Conservation (phyloP, 1,140 invertebrate genomes). For the Anagrus nilaparvatae region DNA sequence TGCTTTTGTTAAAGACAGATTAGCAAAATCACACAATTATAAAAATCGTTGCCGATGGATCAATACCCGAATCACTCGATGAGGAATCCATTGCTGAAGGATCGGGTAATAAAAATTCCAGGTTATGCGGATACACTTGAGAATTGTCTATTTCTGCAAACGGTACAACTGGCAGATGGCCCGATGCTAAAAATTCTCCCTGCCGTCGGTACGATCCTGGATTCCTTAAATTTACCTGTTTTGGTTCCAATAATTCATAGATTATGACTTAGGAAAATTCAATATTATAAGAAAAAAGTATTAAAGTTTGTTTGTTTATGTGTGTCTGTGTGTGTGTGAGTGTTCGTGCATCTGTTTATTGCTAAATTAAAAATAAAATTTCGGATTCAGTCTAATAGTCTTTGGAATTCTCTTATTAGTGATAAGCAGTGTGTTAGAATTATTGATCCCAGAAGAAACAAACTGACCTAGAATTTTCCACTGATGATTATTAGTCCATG, state of each 20-base stretch:
- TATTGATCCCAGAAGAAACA: constrained; percentile 13
- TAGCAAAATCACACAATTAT: constrained; percentile 22
- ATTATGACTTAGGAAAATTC: not conserved
- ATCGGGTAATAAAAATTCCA: constrained; percentile 30
- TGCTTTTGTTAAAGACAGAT: no score
- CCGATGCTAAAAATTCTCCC: no score
- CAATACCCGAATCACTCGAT: constrained; percentile 23
- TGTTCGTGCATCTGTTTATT: no score
- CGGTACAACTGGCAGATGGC: no score
- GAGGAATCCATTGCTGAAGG: constrained; percentile 22
- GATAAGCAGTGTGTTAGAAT: constrained; percentile 16
- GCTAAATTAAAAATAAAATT: no score
- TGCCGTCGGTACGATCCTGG: constrained; percentile 21
- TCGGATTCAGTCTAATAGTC: no score
- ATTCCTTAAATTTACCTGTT: constrained; percentile 28
- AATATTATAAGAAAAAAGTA: constrained; percentile 7
- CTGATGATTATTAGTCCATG: no score
- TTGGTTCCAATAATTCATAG: no score
- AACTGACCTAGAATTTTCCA: no score
- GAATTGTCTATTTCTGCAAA: constrained; percentile 12
- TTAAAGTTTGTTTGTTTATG: no score
- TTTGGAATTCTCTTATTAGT: constrained; percentile 17
- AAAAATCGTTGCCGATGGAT: constrained; percentile 23
- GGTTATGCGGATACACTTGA: constrained; percentile 28
- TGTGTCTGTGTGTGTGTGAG: no score